Conservation (phyloP, 2,888 invertebrate genomes). For the Ormia ochracea region DNA sequence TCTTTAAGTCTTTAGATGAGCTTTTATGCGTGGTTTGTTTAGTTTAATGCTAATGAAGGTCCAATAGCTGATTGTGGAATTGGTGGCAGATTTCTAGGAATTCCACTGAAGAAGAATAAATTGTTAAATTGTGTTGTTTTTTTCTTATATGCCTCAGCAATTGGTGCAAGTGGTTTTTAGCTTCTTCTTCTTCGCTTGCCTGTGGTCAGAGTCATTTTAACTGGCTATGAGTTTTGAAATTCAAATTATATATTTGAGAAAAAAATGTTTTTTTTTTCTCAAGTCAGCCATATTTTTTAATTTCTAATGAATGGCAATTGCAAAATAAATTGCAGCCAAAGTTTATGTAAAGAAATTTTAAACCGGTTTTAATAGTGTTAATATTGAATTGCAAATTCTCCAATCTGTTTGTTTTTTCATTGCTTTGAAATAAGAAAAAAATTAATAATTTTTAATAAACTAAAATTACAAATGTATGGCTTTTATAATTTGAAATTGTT, state of each 20-base stretch:
- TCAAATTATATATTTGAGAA: constrained; percentile 54
- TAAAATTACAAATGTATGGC: too few relatives aligned
- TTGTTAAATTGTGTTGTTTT: constrained; percentile 25
- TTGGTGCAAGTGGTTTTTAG: constrained; percentile 4
- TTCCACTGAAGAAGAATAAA: constrained; percentile 15
- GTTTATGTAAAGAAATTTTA: background rate
- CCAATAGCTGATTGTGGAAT: background rate
- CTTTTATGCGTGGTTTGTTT: constrained; percentile 54
- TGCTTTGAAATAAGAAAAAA: too few relatives aligned
- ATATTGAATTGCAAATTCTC: too few relatives aligned
- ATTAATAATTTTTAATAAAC: too few relatives aligned
- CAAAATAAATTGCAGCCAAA: constrained; percentile 6
- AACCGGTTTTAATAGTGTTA: too few relatives aligned
- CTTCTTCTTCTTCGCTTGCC: background rate
- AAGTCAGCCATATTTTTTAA: too few relatives aligned
- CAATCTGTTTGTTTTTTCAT: too few relatives aligned
- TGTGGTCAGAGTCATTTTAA: constrained; percentile 35
- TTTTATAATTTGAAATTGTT: too few relatives aligned
- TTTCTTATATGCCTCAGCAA: constrained; percentile 16
- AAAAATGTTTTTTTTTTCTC: background rate
- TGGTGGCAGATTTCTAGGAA: constrained; percentile 36
- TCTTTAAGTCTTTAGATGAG: constrained; percentile 26
- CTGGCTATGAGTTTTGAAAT: constrained; percentile 54
- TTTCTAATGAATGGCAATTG: constrained; percentile 43
- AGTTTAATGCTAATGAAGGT: constrained; percentile 61